Conservation (phyloP, 2,888 invertebrate species). For the Melinaea marsaeus region DNA sequence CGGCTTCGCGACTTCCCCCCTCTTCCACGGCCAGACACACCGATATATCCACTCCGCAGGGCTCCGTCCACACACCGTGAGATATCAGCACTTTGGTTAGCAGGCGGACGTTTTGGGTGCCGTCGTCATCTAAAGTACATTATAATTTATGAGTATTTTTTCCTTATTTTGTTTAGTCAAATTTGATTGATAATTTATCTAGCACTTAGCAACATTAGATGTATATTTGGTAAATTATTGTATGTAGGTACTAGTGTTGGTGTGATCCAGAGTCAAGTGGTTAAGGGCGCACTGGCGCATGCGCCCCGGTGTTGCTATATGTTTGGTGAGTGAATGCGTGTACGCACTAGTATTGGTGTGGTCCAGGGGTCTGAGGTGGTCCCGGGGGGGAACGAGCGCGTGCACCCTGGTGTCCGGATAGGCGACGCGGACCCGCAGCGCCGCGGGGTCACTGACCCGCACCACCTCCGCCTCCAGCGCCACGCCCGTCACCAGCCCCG, state of each 20-base stretch:
- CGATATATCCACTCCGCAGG: slow-evolving; percentile 91
- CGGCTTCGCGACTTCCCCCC: slow-evolving; percentile 61
- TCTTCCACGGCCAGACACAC: slow-evolving; percentile 86
- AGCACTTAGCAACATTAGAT: too few relatives aligned
- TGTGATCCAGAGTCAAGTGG: slow-evolving; percentile 85
- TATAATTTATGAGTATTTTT: too few relatives aligned
- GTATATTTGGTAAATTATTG: too few relatives aligned
- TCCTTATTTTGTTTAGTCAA: too few relatives aligned
- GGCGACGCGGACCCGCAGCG: slow-evolving; percentile 89
- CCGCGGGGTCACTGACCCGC: slow-evolving; percentile 84
- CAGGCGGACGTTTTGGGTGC: slow-evolving; percentile 81
- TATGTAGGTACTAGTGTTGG: slow-evolving; percentile 53
- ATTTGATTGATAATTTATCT: too few relatives aligned
- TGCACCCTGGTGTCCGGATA: slow-evolving; percentile 96
- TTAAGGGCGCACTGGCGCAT: slow-evolving; percentile 88
- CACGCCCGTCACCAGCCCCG: slow-evolving; percentile 92
- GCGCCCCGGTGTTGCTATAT: slow-evolving; percentile 83
- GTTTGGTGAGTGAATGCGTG: too few relatives aligned
- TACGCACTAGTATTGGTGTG: slow-evolving; percentile 67
- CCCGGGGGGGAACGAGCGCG: slow-evolving; percentile 86
- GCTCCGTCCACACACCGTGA: slow-evolving; percentile 95
- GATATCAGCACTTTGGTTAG: slow-evolving; percentile 93
- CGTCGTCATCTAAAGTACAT: slow-evolving; percentile 60
- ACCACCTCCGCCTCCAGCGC: slow-evolving; percentile 91
- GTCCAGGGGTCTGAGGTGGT: slow-evolving; percentile 86